Evolutionary conservation across 2,113 vertebrate genomes (phyloP).

Genomic region (Lynx canadensis): DNA sequence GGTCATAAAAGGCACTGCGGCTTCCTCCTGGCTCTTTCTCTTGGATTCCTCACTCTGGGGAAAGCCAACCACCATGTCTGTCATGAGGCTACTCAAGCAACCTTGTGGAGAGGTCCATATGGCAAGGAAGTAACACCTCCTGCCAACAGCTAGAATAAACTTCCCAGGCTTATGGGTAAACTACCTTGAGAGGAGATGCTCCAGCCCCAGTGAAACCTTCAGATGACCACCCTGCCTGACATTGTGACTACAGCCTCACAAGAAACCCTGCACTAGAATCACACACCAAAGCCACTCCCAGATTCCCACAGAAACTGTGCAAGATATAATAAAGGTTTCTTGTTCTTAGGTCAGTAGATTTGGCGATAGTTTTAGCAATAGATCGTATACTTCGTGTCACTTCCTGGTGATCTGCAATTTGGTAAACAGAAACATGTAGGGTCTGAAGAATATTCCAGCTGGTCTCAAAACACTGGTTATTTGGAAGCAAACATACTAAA

Average conservation of each 20-base stretch:
- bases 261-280: neutral
- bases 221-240: neutral
- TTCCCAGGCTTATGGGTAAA: neutral
- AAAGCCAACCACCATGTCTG: neutral
- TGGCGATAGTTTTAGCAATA: neutral
- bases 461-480: conserved; percentile 7
- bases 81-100: neutral
- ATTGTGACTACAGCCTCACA: neutral
- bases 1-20: neutral
- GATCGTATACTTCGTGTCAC: neutral
- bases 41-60: neutral
- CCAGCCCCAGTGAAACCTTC: neutral
- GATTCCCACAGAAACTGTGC: neutral
- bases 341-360: neutral
- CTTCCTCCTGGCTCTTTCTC: neutral
- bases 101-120: neutral
- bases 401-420: conserved; percentile 28
- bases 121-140: neutral
- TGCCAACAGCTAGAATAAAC: neutral
- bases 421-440: conserved; percentile 44
- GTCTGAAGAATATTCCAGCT: conserved; percentile 25
- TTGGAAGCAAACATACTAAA: neutral
- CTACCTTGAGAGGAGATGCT: neutral
- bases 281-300: neutral
- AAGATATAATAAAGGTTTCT: neutral